Conservation (phyloP, 2,888 invertebrate genomes). For the Yponomeuta plumbellus region DNA sequence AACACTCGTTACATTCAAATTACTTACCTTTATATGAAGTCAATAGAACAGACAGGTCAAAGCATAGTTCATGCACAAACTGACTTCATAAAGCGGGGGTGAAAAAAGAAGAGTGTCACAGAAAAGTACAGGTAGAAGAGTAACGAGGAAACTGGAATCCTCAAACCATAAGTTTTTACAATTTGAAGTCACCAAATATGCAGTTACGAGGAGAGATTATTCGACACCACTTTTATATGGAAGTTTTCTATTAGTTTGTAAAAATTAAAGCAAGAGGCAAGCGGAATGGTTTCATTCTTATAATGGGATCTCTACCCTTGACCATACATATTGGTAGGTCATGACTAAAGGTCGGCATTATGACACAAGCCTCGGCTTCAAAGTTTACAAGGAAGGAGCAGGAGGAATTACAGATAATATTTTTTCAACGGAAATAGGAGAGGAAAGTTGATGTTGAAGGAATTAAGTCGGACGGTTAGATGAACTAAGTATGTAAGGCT, state of each 20-base stretch:
- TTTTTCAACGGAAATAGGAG: constrained; percentile 32
- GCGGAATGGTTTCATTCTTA: constrained; percentile 27
- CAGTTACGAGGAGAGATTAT: constrained; percentile 78
- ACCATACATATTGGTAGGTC: constrained; percentile 48
- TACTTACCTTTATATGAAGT: constrained; percentile 9
- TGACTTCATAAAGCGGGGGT: constrained; percentile 9
- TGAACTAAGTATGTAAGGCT: background rate
- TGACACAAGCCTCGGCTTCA: constrained; percentile 36
- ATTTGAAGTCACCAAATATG: constrained; percentile 76
- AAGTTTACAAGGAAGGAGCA: constrained; percentile 35
- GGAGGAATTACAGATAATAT: background rate
- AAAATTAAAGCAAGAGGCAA: constrained; percentile 39
- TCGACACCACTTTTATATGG: constrained; percentile 53
- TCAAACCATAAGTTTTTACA: constrained; percentile 75
- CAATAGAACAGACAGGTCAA: constrained; percentile 6
- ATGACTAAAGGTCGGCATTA: constrained; percentile 55
- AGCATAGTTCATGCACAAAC: constrained; percentile 9
- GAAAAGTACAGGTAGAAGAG: constrained; percentile 47
- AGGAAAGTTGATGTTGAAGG: constrained; percentile 7
- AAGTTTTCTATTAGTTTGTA: constrained; percentile 8
- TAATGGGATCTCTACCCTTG: constrained; percentile 31
- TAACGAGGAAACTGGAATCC: constrained; percentile 71
- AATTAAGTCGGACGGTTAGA: background rate
- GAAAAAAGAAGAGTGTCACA: constrained; percentile 3
- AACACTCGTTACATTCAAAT: constrained; percentile 5